Conservation (phyloP, 2,113 vertebrate species). For the Ptyas mucosa region DNA sequence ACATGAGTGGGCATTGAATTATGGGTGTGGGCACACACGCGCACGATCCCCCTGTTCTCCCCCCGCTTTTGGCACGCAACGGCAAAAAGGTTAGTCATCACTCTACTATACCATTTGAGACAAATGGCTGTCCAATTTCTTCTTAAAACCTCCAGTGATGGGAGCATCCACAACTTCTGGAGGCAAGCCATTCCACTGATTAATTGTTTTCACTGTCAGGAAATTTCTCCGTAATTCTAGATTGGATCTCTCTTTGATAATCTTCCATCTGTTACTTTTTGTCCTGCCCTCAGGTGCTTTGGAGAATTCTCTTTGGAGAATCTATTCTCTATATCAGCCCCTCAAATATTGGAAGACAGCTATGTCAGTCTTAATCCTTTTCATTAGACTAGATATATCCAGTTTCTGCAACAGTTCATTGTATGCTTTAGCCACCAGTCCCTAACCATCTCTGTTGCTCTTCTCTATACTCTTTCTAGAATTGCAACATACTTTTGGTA, state of each 20-base stretch:
- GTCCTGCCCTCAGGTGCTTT: background rate
- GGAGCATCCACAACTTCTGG: background rate
- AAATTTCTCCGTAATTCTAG: background rate
- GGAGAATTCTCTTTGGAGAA: background rate
- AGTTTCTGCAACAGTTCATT: background rate
- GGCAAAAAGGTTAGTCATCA: too few species aligned
- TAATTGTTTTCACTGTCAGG: too few species aligned
- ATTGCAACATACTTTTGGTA: background rate
- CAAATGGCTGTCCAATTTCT: background rate
- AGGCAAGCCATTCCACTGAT: background rate
- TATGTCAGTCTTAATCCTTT: background rate
- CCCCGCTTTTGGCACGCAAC: too few species aligned
- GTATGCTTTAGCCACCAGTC: background rate
- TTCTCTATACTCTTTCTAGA: background rate
- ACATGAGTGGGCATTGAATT: too few species aligned
- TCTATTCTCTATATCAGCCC: background rate
- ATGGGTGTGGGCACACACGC: too few species aligned
- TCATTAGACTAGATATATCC: background rate
- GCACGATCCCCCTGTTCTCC: too few species aligned
- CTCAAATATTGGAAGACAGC: background rate
- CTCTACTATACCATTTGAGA: background rate
- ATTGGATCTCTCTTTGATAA: background rate
- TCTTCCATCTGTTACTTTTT: background rate
- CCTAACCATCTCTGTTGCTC: background rate
- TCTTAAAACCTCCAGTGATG: background rate